Conservation (phyloP, 2,888 invertebrate species). For the Epiblema foenella region DNA sequence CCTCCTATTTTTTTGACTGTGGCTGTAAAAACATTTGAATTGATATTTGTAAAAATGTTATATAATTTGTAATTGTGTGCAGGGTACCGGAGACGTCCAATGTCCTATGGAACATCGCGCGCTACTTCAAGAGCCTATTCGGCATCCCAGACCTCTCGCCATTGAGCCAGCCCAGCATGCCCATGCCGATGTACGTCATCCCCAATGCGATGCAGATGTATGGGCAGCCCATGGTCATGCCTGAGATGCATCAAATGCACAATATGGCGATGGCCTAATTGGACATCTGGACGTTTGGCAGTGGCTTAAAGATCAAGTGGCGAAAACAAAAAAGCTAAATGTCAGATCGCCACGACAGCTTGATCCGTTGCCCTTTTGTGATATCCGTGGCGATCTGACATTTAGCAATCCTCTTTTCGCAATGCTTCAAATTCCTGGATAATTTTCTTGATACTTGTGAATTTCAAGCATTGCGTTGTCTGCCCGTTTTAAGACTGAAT, state of each 20-base stretch:
- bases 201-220: slow-evolving; percentile 67
- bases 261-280: slow-evolving; percentile 66
- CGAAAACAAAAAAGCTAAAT: slow-evolving; percentile 71
- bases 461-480: slow-evolving; percentile 66
- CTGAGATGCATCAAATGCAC: slow-evolving; percentile 55
- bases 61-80: slow-evolving; percentile 60
- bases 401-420: slow-evolving; percentile 71
- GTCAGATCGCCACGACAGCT: slow-evolving; percentile 79
- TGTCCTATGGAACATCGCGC: slow-evolving; percentile 83
- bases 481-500: slow-evolving; percentile 69
- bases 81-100: slow-evolving; percentile 84
- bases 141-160: slow-evolving; percentile 74
- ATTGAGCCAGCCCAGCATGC: slow-evolving; percentile 72
- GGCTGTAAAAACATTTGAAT: slow-evolving; percentile 50
- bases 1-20: background rate
- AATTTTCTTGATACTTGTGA: slow-evolving; percentile 51
- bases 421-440: slow-evolving; percentile 73
- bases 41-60: slow-evolving; percentile 58
- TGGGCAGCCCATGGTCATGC: slow-evolving; percentile 64
- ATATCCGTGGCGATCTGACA: slow-evolving; percentile 77
- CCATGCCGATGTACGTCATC: slow-evolving; percentile 79
- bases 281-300: slow-evolving; percentile 66
- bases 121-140: slow-evolving; percentile 81
- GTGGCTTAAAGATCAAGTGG: slow-evolving; percentile 72
- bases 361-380: slow-evolving; percentile 64